Conservation (phyloP, 2,113 vertebrate species). For the Apaloderma vittatum region DNA sequence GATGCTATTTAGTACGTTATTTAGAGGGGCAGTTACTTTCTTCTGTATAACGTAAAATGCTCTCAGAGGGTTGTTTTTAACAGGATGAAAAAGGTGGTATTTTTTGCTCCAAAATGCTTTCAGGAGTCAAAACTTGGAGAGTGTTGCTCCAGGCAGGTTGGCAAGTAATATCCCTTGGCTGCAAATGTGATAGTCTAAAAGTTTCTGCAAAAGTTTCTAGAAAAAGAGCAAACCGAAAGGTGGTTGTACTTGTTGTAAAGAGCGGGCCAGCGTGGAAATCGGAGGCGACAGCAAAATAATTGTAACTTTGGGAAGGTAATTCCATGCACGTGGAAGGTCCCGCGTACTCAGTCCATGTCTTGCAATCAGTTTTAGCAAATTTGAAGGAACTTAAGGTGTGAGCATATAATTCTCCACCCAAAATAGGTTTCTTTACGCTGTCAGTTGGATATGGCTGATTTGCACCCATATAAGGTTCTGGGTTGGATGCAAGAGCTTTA, state of each 20-base stretch:
- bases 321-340: background rate
- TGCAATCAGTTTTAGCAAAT: background rate
- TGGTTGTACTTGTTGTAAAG: background rate
- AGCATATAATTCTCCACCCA: background rate
- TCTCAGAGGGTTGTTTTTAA: background rate
- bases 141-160: background rate
- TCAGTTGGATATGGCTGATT: background rate
- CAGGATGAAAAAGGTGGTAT: background rate
- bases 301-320: background rate
- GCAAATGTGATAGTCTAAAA: background rate
- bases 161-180: background rate
- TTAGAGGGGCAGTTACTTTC: background rate
- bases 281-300: background rate
- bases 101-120: background rate
- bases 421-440: constrained; percentile 18
- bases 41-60: background rate
- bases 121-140: background rate
- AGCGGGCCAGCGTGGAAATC: background rate
- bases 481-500: background rate
- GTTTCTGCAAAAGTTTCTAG: background rate
- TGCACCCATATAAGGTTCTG: background rate
- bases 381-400: background rate
- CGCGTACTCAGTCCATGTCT: accelerated
- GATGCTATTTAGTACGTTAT: background rate
- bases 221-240: background rate